These are phyloP conservation scores for Xestia ashworthii DNA, from an alignment of 2,888 invertebrate species.

Conservation along the genomic window DNA sequence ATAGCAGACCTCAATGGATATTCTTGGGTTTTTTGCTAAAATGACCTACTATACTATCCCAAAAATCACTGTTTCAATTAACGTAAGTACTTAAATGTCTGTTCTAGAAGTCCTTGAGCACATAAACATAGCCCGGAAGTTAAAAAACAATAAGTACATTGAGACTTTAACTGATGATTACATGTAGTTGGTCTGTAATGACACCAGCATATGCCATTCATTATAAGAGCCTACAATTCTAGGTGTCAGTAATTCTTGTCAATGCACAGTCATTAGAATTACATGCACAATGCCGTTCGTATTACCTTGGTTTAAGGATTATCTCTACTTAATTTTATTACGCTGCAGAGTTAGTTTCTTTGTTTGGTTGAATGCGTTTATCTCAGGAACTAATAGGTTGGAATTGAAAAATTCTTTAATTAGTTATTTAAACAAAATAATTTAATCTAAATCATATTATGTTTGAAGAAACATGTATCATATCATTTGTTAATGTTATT, in stretches of 20 bases:
- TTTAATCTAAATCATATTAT: no score
- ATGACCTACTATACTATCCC: not conserved
- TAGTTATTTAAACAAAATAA: no score
- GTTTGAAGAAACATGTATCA: no score
- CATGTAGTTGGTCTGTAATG: slow-evolving; percentile 7
- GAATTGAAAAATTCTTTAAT: no score
- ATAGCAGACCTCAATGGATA: no score
- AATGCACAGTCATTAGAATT: slow-evolving; percentile 18
- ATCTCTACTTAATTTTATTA: no score
- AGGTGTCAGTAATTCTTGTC: slow-evolving; percentile 15
- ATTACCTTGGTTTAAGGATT: not conserved
- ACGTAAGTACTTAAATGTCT: not conserved
- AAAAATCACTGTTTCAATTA: not conserved
- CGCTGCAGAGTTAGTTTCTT: no score
- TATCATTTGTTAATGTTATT: no score
- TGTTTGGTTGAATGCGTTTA: no score
- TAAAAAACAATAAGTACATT: not conserved
- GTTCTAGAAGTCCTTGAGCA: not conserved
- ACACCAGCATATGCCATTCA: not conserved
- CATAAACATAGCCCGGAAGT: not conserved
- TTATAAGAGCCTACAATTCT: slow-evolving; percentile 4
- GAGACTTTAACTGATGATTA: slow-evolving; percentile 8
- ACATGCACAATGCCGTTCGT: not conserved
- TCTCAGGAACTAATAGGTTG: no score
- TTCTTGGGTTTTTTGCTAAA: no score